Percentiles rank a stretch among this genome's conserved stretches.
Evolutionary conservation across 2,113 vertebrate genomes (phyloP).

Genomic region (Stictonetta naevosa): DNA sequence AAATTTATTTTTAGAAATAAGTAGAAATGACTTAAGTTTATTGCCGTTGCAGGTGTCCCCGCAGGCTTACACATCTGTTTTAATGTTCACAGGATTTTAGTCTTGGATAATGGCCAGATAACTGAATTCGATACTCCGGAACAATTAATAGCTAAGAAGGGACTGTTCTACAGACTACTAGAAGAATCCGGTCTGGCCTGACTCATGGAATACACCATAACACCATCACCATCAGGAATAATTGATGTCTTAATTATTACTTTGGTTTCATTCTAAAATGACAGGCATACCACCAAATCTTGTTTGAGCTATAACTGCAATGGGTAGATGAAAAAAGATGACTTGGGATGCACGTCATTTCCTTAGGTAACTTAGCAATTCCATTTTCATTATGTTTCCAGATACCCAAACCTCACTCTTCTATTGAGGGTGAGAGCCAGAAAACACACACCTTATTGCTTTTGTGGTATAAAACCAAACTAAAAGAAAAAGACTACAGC

Average conservation of each 20-base stretch:
- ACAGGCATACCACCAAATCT: neutral
- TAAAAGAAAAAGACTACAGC: neutral
- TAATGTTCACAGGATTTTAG: constrained; percentile 84
- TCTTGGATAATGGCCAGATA: constrained; percentile 90
- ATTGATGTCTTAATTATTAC: constrained; percentile 7
- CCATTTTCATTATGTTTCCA: neutral
- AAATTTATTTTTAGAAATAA: neutral
- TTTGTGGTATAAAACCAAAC: neutral
- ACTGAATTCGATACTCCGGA: constrained; percentile 88
- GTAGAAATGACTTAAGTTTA: neutral
- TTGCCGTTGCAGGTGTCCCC: neutral
- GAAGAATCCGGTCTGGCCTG: constrained; percentile 88
- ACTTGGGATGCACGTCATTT: neutral
- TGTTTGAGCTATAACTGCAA: neutral
- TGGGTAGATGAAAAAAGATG: neutral
- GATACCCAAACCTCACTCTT: neutral
- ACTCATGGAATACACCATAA: neutral
- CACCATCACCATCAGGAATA: neutral
- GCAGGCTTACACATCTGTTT: neutral
- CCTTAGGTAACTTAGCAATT: neutral
- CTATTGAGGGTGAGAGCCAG: neutral
- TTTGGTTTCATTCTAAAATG: neutral
- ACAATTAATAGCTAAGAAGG: constrained; percentile 85
- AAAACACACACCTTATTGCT: neutral
- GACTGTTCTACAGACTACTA: constrained; percentile 90